Conservation (phyloP, 2,888 invertebrate species). For the Priocnemis perturbator region DNA sequence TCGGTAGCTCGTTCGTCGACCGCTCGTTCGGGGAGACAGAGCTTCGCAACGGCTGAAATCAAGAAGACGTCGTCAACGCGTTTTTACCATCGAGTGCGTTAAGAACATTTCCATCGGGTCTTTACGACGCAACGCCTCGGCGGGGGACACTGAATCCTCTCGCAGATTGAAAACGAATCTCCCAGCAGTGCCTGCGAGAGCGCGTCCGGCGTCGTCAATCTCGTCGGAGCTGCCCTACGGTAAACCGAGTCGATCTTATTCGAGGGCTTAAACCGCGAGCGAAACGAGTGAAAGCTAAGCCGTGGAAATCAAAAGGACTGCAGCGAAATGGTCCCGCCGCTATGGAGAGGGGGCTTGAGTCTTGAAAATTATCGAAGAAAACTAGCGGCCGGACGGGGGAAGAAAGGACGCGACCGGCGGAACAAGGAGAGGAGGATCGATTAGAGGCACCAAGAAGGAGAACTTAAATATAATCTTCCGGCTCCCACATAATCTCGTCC, state of each 20-base stretch:
- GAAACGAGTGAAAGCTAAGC: not conserved
- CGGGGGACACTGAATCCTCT: not conserved
- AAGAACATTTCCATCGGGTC: too few species aligned
- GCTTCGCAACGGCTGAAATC: too few species aligned
- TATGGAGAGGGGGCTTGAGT: not conserved
- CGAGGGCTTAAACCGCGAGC: too few species aligned
- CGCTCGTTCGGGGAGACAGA: too few species aligned
- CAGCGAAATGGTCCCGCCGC: not conserved
- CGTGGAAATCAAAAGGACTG: slow-evolving; percentile 6
- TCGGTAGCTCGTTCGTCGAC: too few species aligned
- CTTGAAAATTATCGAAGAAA: too few species aligned
- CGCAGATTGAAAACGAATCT: slow-evolving; percentile 4
- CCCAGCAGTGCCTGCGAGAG: not conserved
- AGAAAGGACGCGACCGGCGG: slow-evolving; percentile 1
- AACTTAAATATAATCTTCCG: slow-evolving; percentile 61
- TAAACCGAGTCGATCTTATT: too few species aligned
- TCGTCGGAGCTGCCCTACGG: not conserved
- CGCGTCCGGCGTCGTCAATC: not conserved
- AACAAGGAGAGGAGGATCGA: slow-evolving; percentile 44
- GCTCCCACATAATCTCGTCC: slow-evolving; percentile 44
- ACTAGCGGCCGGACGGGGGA: not conserved
- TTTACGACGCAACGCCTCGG: too few species aligned
- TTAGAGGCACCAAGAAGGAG: slow-evolving; percentile 50
- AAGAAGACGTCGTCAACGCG: too few species aligned
- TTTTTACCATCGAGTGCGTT: too few species aligned